These are phyloP conservation scores for Poecile atricapillus DNA, from an alignment of 2,113 vertebrate species.

Conservation along the genomic window DNA sequence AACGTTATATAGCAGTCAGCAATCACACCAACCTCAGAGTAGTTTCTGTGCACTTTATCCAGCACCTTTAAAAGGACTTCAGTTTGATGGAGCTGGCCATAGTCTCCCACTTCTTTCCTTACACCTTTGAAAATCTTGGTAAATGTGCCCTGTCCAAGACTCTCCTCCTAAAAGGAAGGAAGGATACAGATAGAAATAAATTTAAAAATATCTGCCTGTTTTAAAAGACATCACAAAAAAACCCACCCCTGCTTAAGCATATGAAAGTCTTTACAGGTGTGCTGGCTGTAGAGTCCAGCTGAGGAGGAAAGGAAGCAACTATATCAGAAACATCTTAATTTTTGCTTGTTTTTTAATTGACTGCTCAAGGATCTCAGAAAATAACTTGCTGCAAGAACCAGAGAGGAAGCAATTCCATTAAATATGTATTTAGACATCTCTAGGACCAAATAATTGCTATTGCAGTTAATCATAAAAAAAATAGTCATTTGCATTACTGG, in stretches of 20 bases:
- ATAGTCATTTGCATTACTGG: neutral
- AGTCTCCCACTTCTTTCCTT: constrained; percentile 89
- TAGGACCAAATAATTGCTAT: neutral
- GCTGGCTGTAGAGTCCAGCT: neutral
- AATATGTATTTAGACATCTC: neutral
- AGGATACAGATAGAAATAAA: neutral
- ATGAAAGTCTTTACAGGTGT: neutral
- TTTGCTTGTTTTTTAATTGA: neutral
- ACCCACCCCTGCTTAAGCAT: rapidly evolving
- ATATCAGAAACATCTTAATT: neutral
- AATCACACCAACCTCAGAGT: constrained; percentile 85
- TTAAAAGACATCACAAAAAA: neutral
- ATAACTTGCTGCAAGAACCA: neutral
- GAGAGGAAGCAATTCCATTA: neutral
- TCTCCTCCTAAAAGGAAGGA: constrained; percentile 79
- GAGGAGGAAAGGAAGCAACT: neutral
- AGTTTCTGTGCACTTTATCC: constrained; percentile 92
- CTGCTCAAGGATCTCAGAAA: neutral
- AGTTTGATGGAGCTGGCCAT: constrained; percentile 88
- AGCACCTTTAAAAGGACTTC: constrained; percentile 93
- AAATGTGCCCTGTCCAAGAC: constrained; percentile 94
- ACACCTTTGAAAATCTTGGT: constrained; percentile 94
- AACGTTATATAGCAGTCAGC: neutral
- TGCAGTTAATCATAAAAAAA: neutral
- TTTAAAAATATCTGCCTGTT: neutral